A percentile compares a stretch with the other conserved stretches of the same genome.
These are phyloP conservation scores for Dipus sagitta DNA, from an alignment of 2,797 vertebrate species.

Conservation along the genomic window DNA sequence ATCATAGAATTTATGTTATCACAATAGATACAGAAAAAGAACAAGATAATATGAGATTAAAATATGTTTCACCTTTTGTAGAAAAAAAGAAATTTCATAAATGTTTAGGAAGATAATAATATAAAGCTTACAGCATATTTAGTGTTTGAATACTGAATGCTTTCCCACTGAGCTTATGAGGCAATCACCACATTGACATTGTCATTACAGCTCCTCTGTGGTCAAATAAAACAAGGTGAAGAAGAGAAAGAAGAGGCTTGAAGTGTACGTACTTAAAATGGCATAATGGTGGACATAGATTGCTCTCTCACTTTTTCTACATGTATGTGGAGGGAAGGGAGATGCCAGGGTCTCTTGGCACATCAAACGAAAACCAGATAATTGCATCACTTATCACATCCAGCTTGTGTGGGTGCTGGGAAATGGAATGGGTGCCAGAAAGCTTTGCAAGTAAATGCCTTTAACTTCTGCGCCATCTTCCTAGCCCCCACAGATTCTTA, in stretches of 20 bases:
- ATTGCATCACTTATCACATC: too few species aligned
- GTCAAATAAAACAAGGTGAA: background rate
- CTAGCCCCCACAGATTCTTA: background rate
- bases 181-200: background rate
- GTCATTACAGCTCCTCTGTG: background rate
- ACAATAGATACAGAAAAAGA: background rate
- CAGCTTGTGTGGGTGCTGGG: too few species aligned
- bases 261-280: background rate
- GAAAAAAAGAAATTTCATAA: background rate
- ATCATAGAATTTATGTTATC: background rate
- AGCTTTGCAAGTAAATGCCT: too few species aligned
- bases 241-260: background rate
- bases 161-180: background rate
- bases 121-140: background rate
- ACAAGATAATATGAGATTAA: background rate
- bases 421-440: too few species aligned
- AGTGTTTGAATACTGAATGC: background rate
- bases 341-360: too few species aligned
- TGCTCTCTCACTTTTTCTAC: too few species aligned
- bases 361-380: too few species aligned
- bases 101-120: background rate
- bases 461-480: too few species aligned
- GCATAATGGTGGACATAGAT: background rate
- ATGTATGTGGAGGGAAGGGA: too few species aligned
- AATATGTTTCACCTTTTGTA: fast-evolving